These are phyloP conservation scores for Nesidiocoris tenuis DNA, from an alignment of 2,888 invertebrate genomes.

Conservation along the genomic window DNA sequence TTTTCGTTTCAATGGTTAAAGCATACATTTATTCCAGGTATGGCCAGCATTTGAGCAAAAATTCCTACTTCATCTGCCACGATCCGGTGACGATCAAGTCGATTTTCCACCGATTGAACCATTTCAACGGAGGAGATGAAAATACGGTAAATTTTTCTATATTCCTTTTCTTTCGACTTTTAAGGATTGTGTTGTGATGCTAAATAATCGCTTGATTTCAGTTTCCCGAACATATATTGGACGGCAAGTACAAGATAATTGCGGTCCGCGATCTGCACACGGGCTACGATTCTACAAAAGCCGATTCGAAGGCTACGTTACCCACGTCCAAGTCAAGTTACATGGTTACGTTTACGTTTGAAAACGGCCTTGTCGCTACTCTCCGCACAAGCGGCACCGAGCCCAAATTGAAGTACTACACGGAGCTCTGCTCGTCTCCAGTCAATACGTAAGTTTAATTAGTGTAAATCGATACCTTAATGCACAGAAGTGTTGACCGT, in stretches of 20 bases:
- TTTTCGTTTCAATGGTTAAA: too few relatives aligned
- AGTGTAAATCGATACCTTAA: too few relatives aligned
- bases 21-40: constrained; percentile 65
- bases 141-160: constrained; percentile 60
- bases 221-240: constrained; percentile 70
- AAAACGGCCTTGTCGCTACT: constrained; percentile 81
- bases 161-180: background rate
- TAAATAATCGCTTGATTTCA: constrained; percentile 58
- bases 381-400: constrained; percentile 97
- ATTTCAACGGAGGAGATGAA: constrained; percentile 61
- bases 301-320: constrained; percentile 68
- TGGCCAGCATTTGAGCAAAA: constrained; percentile 84
- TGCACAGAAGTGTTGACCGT: too few relatives aligned
- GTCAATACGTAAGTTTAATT: constrained; percentile 29
- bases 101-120: constrained; percentile 82
- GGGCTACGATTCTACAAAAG: constrained; percentile 74
- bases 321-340: constrained; percentile 69
- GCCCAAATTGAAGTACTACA: constrained; percentile 98
- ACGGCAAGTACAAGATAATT: constrained; percentile 65
- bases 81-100: constrained; percentile 66
- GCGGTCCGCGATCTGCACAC: constrained; percentile 85
- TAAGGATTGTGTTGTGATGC: too few relatives aligned
- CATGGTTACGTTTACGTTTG: constrained; percentile 94
- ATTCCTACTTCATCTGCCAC: constrained; percentile 87
- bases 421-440: constrained; percentile 74